Base-by-base conservation (phyloP, 2,113 vertebrate species). In the Scomber scombrus region DNA sequence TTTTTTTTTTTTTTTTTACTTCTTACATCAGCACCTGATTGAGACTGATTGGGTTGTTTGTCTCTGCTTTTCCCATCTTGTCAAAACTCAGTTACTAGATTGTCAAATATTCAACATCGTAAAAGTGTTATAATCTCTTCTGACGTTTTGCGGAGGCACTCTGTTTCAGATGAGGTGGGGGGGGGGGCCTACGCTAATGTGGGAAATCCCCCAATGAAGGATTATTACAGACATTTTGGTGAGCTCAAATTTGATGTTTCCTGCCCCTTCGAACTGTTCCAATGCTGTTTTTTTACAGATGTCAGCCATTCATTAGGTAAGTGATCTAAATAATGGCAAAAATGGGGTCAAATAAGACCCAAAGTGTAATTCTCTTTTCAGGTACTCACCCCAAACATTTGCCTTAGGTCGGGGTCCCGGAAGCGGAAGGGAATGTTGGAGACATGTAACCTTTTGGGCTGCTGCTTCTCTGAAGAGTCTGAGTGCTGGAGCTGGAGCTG, bases 381-480 rank as follows among this genome's bases (percentile, higher is more conserved):
- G 43, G 50, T 62, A 88, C 94, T 95, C 90, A 95, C 95, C 93
- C 95, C 95, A 23, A 99, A 99, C 97, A 99, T 98, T 95, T 99
- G 97, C 94, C 97, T 95, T 77, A 99, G 95, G 93, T 99, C 98
- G 0, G 98, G 97, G 94, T 99, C 98, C 85, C 98, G 96, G 96
- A 99, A 99, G 87, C 98, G 97, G 94, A 99, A 99, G 93, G 98
- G 98, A 94, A 99, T 99, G 95, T 99, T 99, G 94, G 98, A 99
- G 91, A 99, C 97, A 14, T 99, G 98, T 89, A 99, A 95, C 93
- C 98, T 87, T 91, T 99, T 99, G 91, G 97, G 97, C 92, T 97
- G 98, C 93, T 97, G 97, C 92, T 99, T 99, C 94, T 99, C 97
- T 74, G 96, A 94, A 89, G 95, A 94, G 84, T 98, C 97, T 66